Evolutionary conservation across 2,113 vertebrate genomes (phyloP), one percentile per base, ranked within the genome.

Genomic region (Alosa alosa): DNA sequence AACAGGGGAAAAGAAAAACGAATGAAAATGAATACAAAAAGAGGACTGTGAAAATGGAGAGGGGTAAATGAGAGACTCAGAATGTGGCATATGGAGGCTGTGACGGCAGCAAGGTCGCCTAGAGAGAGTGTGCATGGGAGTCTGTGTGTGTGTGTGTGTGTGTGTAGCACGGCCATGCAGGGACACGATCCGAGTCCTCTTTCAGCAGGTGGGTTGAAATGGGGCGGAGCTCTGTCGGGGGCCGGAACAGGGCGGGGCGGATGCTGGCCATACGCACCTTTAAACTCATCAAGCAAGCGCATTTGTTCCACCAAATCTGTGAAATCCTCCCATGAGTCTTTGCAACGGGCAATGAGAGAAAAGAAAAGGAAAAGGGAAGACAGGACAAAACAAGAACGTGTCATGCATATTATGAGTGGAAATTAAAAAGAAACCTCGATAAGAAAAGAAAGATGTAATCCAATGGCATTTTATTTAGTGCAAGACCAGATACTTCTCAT

Each of bases 321-420:
- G 95, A 97, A 97, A 97, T 97, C 96, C 96, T 97, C 96, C 96
- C 96, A 97, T 96, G 96, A 97, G 95, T 96, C 96, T 97, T 97
- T 97, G 96, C 95, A 95, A 96, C 96, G 92, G 91, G 95, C 93
- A 94, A 95, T 95, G 93, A 89, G 94, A 96, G 96, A 94, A 82
- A 78, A 15, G 20, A 88, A 84, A 84, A 96, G 95, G 92, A 81
- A 78, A 87, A 88, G 68, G 68, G 88, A 83, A 87, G 83, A 87
- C 83, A 88, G 81, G 85, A 78, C 93, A 60, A 88, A 88, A 87
- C 89, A 90, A 89, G 83, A 83, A 94, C 92, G 94, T 88, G 94
- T 96, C 96, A 97, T 96, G 96, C 96, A 95, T 94, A 95, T 92
- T 86, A 82, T 93, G 92, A 90, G 90, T 86, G 81, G 78, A 94